Evolutionary conservation across 2,797 vertebrate species (phyloP), one percentile per base, ranked within the genome.

Genomic region (Onychomys leucogaster): DNA sequence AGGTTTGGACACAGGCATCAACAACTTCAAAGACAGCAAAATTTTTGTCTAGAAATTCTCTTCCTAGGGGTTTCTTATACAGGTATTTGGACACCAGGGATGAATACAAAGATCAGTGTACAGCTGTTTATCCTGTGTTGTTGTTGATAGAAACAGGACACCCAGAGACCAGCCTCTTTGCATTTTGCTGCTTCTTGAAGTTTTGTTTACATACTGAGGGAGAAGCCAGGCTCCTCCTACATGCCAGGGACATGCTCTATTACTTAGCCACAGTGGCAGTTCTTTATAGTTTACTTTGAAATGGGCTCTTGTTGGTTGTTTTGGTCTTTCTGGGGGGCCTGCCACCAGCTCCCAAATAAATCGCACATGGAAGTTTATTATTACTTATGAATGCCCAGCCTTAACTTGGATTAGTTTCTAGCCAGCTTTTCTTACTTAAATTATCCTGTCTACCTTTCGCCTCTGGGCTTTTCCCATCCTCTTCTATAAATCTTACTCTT

Each of bases 41-140:
- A 34, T 57, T 82, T 83, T 88, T 4, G 82, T 89, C n/a, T n/a
- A 63, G 80, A 92, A 94, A 89, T 89, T 96, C 34, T 65, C 46
- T 1, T 83, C 89, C 16, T 80, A 82, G 76, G 16, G 46, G 32
- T 81, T 84, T 34, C 75, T 32, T 43, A 46, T 34, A 49, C 46
- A 7, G 11, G 78, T 29, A n/a, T 87, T 92, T 85, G 41, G 34
- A 32, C 23, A 67, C 59, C 13, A 80, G 67, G 9, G 27, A 89
- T 92, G 19, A n/a, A 27, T 46, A n/a, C 25, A 69, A 90, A 87
- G 23, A 16, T 65, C 27, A 65, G 87, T 67, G 6, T 37, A 67
- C 6, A 80, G 19, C 67, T 85, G 6, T 37, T 81, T 78, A 19
- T 29, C 32, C 14, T 59, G 7, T 27, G 32, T 49, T 85, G 23